phyloP scores from a whole-genome alignment of 2,797 vertebrate species.

The Prunella strophiata region DNA sequence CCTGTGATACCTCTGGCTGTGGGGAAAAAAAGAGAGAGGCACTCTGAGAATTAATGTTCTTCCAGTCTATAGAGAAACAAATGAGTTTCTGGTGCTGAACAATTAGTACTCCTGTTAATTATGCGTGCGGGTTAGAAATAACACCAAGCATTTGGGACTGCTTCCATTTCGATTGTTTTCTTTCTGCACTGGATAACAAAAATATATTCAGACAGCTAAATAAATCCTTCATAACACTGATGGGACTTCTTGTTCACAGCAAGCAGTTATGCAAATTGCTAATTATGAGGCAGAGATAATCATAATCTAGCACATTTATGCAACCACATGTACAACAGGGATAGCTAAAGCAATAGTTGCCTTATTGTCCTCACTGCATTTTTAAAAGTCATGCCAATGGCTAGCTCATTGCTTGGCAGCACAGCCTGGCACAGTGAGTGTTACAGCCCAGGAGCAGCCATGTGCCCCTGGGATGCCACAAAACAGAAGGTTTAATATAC shows the following conservation, averaged over 20 bases:
- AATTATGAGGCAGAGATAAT: constrained; percentile 78
- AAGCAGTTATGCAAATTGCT: constrained; percentile 77
- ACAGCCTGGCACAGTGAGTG: neutral
- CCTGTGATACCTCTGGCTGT: constrained; percentile 18
- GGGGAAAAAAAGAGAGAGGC: constrained; percentile 35
- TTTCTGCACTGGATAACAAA: constrained; percentile 70
- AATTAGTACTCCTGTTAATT: constrained; percentile 77
- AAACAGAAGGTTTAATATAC: neutral
- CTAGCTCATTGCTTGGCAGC: neutral
- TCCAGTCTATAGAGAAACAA: constrained; percentile 72
- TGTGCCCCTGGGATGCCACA: neutral
- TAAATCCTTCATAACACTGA: constrained; percentile 74
- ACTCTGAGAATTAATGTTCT: constrained; percentile 70
- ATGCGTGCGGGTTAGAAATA: constrained; percentile 66
- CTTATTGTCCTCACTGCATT: constrained; percentile 55
- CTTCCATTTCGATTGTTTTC: constrained; percentile 72
- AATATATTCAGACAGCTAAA: constrained; percentile 77
- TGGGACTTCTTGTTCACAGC: constrained; percentile 69
- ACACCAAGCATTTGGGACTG: constrained; percentile 70
- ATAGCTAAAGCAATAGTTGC: constrained; percentile 63
- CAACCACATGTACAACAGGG: constrained; percentile 60
- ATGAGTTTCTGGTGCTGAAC: constrained; percentile 76
- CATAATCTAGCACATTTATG: constrained; percentile 76
- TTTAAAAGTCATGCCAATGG: neutral
- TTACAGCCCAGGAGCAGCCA: neutral